Evolutionary conservation across 2,797 vertebrate genomes (phyloP), one percentile per base, ranked within the genome.

Genomic region (Huso huso): DNA sequence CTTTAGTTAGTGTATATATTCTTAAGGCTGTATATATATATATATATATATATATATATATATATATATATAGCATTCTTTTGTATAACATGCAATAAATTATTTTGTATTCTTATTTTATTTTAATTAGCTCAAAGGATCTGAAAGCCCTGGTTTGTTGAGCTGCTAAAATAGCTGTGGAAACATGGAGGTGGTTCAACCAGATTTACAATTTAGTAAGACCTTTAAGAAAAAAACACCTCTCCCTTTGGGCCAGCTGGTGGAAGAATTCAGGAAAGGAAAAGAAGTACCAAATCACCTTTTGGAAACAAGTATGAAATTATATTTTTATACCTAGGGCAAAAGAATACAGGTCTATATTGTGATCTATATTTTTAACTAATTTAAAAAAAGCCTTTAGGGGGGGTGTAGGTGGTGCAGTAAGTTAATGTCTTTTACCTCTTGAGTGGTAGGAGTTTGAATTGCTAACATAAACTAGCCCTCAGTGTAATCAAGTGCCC

Each of bases 221-320:
- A 75, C 79, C 10, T 74, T 70, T 12, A 81, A 72, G 73, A 87
- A 79, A 18, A 70, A 79, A 18, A 75, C 78, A 0, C 72, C 82
- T 10, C 65, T 90, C 65, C 89, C 91, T 68, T 77, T 95, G 74
- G 83, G 63, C 65, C 90, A 83, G 72, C 82, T 95, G 0, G 85
- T 94, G 73, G 90, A 94, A 62, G 84, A 91, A 57, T 83, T 84
- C 59, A 68, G 77, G 61, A 83, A 71, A 73, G 76, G 76, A 71
- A 55, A 1, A 51, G 76, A 67, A 60, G 76, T 90, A 6, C 92
- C 93, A 11, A 78, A 92, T 81, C 90, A 93, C 74, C 87, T 95
- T 11, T 79, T 95, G 13, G 91, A 97, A 71, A 86, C 93, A 61
- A 95, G 96, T 97, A 88, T 71, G 78, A 68, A 10, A 5, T 37